Percentiles rank a stretch among this genome's conserved stretches.
Conservation (phyloP, 2,113 vertebrate genomes). For the Lagopus muta region DNA sequence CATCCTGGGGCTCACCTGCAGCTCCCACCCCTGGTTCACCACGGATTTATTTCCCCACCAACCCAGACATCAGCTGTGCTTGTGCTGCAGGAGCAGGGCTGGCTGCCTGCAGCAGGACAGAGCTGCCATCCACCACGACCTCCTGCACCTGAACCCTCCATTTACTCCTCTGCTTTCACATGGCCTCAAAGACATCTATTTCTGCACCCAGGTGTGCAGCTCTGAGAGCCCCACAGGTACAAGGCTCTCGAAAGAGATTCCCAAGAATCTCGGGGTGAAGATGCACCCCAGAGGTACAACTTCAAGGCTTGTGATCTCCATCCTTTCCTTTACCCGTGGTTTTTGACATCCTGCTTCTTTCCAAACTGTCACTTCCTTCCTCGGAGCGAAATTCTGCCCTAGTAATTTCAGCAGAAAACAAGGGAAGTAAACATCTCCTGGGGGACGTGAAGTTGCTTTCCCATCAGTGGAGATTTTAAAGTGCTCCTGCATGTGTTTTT, state of each 20-base stretch:
- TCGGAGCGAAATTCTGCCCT: constrained; percentile 38
- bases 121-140: not conserved
- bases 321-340: not conserved
- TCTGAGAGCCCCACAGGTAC: not conserved
- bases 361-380: constrained; percentile 23
- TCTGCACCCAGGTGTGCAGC: not conserved
- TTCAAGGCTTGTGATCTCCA: not conserved
- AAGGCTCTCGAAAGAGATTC: no score
- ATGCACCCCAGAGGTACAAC: not conserved
- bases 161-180: not conserved
- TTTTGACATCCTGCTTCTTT: constrained; percentile 29
- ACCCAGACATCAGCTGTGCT: not conserved
- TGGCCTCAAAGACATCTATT: not conserved
- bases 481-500: not conserved
- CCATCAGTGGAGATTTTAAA: not conserved
- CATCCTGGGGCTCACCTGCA: not conserved
- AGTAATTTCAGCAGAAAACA: constrained; percentile 48
- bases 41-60: constrained; percentile 5
- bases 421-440: not conserved
- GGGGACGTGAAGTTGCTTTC: not conserved
- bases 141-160: not conserved
- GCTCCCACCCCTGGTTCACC: not conserved
- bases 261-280: not conserved
- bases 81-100: not conserved
- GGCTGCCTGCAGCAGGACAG: not conserved